Percentiles rank a stretch among this genome's conserved stretches.
Evolutionary conservation across 2,113 vertebrate species (phyloP).

Genomic region (Prionailurus bengalensis): DNA sequence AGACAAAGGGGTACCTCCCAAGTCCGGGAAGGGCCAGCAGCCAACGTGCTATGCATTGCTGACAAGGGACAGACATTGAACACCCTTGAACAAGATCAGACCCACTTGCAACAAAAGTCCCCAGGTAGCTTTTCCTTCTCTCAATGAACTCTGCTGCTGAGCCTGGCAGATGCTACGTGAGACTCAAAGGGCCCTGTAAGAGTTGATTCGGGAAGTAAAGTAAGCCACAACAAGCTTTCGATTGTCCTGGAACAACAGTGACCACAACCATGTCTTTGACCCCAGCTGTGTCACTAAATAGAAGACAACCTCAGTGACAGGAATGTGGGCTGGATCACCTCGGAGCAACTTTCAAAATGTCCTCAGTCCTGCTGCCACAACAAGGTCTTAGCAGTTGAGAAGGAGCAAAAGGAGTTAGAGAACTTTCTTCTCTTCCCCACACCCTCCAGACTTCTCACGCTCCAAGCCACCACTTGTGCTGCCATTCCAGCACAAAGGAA

Average conservation of each 20-base stretch:
- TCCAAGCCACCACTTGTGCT: not conserved
- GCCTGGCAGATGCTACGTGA: not conserved
- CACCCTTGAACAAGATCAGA: not conserved
- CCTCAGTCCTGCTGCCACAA: not conserved
- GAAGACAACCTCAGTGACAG: not conserved
- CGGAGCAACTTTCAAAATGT: not conserved
- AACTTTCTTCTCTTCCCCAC: not conserved
- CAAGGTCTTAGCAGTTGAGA: not conserved
- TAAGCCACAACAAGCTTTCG: not conserved
- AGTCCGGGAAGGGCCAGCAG: not conserved
- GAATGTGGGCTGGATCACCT: not conserved
- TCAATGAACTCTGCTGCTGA: not conserved
- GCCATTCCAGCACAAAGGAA: not conserved
- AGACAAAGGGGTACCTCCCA: not conserved
- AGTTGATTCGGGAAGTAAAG: not conserved
- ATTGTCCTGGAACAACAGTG: not conserved
- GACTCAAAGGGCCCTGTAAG: not conserved
- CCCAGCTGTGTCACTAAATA: not conserved
- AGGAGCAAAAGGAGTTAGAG: not conserved
- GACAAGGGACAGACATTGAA: not conserved
- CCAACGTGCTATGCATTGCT: not conserved
- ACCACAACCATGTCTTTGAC: not conserved
- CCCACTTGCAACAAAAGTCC: not conserved
- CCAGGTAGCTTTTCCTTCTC: not conserved
- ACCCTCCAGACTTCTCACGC: not conserved